A percentile compares a stretch with the other conserved stretches of the same genome.
phyloP scores from a whole-genome alignment of 2,113 vertebrate species.

The Corythornis cristatus region DNA sequence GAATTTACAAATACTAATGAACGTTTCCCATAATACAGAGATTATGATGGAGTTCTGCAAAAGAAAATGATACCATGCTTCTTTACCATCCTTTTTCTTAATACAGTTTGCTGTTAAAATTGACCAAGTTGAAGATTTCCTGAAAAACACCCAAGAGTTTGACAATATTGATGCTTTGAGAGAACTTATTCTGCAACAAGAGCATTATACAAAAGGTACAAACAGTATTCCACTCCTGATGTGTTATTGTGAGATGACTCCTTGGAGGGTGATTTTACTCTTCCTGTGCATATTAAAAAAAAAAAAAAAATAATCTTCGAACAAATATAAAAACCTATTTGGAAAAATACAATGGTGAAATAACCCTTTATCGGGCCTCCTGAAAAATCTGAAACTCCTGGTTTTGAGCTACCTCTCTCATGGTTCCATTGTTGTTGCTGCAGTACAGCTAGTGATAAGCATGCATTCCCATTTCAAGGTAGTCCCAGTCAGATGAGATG shows the following conservation, averaged over 20 bases:
- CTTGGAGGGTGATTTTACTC: not conserved
- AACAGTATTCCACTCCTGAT: not conserved
- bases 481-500: not conserved
- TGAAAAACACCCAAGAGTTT: conserved; percentile 72
- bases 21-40: not conserved
- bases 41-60: not conserved
- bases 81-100: not conserved
- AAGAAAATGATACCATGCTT: not conserved
- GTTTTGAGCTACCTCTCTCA: not conserved
- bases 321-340: not conserved
- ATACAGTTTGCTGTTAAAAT: conserved; percentile 87
- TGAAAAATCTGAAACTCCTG: not conserved
- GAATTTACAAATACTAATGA: not conserved
- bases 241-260: not conserved
- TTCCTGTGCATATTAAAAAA: not conserved
- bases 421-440: not conserved
- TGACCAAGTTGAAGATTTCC: conserved; percentile 83
- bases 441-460: not conserved
- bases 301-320: not conserved
- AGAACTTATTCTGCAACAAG: conserved; percentile 77
- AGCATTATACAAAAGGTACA: conserved; percentile 83
- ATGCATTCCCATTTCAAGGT: not conserved
- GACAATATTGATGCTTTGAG: conserved; percentile 65
- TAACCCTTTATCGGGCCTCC: not conserved
- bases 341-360: not conserved